These are phyloP conservation scores for Zaprionus capensis DNA, from an alignment of 1,140 invertebrate species.

Conservation along the genomic window DNA sequence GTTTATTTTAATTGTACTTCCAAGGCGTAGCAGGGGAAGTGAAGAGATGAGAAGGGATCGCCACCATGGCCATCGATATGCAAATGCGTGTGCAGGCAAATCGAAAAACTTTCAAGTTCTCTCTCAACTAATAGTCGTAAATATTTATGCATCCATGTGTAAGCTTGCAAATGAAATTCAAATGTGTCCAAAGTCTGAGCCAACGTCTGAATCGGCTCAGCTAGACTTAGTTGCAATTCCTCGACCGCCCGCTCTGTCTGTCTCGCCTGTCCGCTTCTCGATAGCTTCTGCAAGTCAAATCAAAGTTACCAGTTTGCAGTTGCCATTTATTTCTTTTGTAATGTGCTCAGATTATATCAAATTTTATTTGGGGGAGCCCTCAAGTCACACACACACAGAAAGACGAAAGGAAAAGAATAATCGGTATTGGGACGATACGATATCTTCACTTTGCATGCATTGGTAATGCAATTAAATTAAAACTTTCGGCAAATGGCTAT, in stretches of 20 bases:
- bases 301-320: slow-evolving; percentile 20
- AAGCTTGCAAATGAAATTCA: slow-evolving; percentile 65
- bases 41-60: background rate
- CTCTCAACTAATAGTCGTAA: slow-evolving; percentile 77
- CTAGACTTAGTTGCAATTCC: slow-evolving; percentile 55
- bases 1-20: slow-evolving; percentile 75
- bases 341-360: slow-evolving; percentile 58
- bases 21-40: background rate
- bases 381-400: slow-evolving; percentile 13
- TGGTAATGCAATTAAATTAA: slow-evolving; percentile 75
- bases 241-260: background rate
- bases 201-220: slow-evolving; percentile 40
- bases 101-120: slow-evolving; percentile 74
- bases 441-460: slow-evolving; percentile 42
- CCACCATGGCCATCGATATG: slow-evolving; percentile 63
- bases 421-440: background rate
- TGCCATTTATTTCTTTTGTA: slow-evolving; percentile 33
- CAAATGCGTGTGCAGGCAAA: slow-evolving; percentile 60
- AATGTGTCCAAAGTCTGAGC: slow-evolving; percentile 44
- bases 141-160: slow-evolving; percentile 71
- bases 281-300: slow-evolving; percentile 30
- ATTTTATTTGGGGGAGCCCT: slow-evolving; percentile 36
- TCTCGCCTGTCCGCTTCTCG: background rate
- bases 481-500: slow-evolving; percentile 40
- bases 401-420: slow-evolving; percentile 1